Evolutionary conservation across 2,113 vertebrate species (phyloP), one percentile per base, ranked within the genome.

Genomic region (Leuciscus idus): DNA sequence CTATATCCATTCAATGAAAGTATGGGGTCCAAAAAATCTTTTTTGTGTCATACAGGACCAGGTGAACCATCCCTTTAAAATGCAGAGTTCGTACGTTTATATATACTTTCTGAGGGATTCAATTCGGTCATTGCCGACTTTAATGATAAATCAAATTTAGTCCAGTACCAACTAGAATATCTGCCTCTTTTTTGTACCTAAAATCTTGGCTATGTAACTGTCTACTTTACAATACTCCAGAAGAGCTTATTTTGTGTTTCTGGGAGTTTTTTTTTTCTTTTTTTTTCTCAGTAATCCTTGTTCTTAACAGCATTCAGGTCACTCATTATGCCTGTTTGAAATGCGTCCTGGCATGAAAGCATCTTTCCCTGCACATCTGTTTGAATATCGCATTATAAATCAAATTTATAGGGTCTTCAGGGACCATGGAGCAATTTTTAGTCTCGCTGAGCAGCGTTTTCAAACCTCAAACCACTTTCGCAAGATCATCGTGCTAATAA

Each of bases 271-370:
- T 70, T 36, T 52, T 19, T n/a, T n/a, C n/a, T n/a, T n/a, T 79
- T 57, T 19, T 33, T 33, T 33, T 19, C 7, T 48, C 66, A 50
- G 86, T 85, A 87, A 87, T 87, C 86, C 76, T 48, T 50, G 68
- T 46, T 84, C 30, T 73, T 79, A 74, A 50, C 77, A 62, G 83
- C 76, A 81, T 83, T 39, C 73, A 68, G 81, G 80, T 61, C 79
- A 83, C 68, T 86, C 70, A 76, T 84, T 84, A 87, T 85, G 84
- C 62, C 57, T 85, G 84, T 72, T 79, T 85, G 48, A 78, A 85
- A 74, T 76, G 73, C 30, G 59, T 70, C 26, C 55, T 59, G 66
- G 57, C 46, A 62, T 61, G 13, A 26, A 70, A 86, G 62, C 70
- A 23, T 73, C 76, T 81, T 62, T 66, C 59, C 46, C n/a, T 55